phyloP scores from a whole-genome alignment of 30 jellyfish, hydroid and myxozoan genomes.

The Cassiopea andromeda region DNA sequence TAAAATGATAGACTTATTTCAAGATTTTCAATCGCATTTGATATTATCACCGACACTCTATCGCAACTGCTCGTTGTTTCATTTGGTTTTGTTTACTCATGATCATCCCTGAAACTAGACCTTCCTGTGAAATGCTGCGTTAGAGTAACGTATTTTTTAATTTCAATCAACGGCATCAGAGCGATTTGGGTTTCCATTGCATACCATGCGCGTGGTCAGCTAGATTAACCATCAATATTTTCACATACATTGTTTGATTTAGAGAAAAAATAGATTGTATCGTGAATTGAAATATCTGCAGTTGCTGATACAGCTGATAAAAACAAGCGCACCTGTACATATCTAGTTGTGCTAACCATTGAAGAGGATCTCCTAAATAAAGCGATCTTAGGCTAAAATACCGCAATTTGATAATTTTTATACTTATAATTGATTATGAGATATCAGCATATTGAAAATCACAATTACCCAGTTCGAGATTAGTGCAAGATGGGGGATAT shows the following conservation, averaged over 20 bases:
- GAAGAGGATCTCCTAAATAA: not conserved
- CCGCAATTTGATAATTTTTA: too few relatives aligned
- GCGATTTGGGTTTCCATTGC: not conserved
- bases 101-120: too few relatives aligned
- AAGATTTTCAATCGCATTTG: too few relatives aligned
- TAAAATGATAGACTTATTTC: too few relatives aligned
- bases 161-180: not conserved
- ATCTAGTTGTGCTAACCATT: not conserved
- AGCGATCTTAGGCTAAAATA: not conserved
- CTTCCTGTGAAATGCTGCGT: too few relatives aligned
- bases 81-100: too few relatives aligned
- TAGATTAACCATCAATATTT: not conserved
- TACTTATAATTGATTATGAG: not conserved
- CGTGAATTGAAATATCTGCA: not conserved
- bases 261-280: not conserved
- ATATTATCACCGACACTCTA: too few relatives aligned
- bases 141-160: not conserved
- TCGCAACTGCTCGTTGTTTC: too few relatives aligned
- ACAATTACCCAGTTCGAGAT: too few relatives aligned
- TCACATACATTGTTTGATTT: conserved; percentile 1
- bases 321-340: not conserved
- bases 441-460: not conserved
- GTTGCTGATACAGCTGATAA: conserved; percentile 6
- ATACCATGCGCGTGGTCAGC: conserved; percentile 1
- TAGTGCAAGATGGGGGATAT: too few relatives aligned